A percentile compares a stretch with the other conserved stretches of the same genome.
These are phyloP conservation scores for Neostethus bicornis DNA, from an alignment of 2,797 vertebrate genomes.

Conservation along the genomic window DNA sequence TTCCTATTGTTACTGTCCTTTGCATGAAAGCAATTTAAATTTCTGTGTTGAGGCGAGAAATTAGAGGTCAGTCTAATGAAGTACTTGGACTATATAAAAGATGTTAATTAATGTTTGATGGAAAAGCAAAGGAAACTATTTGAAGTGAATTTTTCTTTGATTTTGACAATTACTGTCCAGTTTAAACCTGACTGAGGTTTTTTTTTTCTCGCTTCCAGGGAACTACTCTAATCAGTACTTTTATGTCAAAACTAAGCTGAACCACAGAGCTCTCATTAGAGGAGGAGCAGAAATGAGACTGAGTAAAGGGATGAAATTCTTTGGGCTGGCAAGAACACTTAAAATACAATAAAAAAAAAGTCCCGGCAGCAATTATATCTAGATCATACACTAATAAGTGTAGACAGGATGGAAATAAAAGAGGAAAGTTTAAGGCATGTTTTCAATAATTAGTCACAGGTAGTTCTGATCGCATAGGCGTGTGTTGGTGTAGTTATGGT, in stretches of 20 bases:
- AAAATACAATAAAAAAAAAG: slow-evolving; percentile 49
- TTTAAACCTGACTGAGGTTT: slow-evolving; percentile 26
- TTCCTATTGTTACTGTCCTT: slow-evolving; percentile 47
- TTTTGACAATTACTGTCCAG: slow-evolving; percentile 18
- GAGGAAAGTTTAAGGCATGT: slow-evolving; percentile 11
- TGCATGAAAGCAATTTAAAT: slow-evolving; percentile 33
- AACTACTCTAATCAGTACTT: slow-evolving; percentile 44
- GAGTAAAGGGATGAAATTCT: slow-evolving; percentile 55
- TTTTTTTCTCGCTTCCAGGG: slow-evolving; percentile 38
- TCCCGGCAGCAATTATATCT: slow-evolving; percentile 65
- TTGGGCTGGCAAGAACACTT: slow-evolving; percentile 64
- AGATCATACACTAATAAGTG: slow-evolving; percentile 40
- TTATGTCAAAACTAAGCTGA: slow-evolving; percentile 57
- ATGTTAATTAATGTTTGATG: slow-evolving; percentile 27
- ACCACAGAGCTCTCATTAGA: slow-evolving; percentile 75
- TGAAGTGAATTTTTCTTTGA: slow-evolving; percentile 18
- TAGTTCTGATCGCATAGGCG: not conserved
- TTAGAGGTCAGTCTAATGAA: slow-evolving; percentile 40
- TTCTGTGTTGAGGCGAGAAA: slow-evolving; percentile 46
- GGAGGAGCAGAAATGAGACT: slow-evolving; percentile 57
- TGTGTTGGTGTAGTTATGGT: not conserved
- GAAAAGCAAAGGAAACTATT: slow-evolving; percentile 15
- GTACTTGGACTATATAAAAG: slow-evolving; percentile 31
- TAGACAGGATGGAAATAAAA: slow-evolving; percentile 10
- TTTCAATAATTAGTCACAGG: not conserved